Conservation (phyloP, 2,113 vertebrate species). For the Craseonycteris thonglongyai region DNA sequence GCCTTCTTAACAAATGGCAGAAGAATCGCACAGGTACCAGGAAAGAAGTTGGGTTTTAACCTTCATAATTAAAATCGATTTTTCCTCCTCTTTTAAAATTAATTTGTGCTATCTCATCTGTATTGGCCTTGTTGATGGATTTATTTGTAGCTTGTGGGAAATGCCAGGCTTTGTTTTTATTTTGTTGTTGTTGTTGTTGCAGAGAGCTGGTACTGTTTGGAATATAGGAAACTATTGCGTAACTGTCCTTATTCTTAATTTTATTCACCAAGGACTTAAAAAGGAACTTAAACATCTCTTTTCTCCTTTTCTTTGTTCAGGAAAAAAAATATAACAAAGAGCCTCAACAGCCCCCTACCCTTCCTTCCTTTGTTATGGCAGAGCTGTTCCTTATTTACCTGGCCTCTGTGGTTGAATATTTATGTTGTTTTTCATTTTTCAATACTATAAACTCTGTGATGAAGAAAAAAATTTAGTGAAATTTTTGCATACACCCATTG, state of each 20-base stretch:
- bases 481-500: not conserved
- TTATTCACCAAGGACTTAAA: not conserved
- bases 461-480: not conserved
- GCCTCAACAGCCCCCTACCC: not conserved
- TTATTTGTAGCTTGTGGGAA: not conserved
- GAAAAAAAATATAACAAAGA: not conserved
- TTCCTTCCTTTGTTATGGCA: not conserved
- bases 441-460: not conserved
- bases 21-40: not conserved
- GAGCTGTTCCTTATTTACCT: not conserved
- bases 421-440: not conserved
- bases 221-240: not conserved
- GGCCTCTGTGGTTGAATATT: not conserved
- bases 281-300: slow-evolving; percentile 14
- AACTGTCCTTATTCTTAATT: not conserved
- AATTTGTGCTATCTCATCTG: not conserved
- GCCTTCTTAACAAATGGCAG: not conserved
- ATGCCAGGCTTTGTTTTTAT: not conserved
- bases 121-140: not conserved
- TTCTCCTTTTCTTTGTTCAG: not conserved
- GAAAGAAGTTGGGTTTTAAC: not conserved
- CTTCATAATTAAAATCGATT: not conserved
- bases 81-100: not conserved
- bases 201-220: not conserved
- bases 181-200: not conserved